Conservation (phyloP, 2,797 vertebrate species). For the Phylloscopus collybita region DNA sequence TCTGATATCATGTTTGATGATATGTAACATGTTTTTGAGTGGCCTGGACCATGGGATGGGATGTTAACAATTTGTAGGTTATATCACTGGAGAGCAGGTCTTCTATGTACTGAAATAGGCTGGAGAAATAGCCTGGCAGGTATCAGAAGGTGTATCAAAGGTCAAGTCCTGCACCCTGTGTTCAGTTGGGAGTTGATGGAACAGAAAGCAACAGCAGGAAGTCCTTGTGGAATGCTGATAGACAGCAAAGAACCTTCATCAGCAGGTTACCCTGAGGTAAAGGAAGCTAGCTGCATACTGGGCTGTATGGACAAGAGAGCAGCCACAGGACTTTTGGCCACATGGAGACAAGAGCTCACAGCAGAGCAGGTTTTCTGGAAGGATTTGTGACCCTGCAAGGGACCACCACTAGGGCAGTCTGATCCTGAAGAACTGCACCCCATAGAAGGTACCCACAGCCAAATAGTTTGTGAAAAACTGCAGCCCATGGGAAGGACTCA, state of each 20-base stretch:
- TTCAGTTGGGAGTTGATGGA: not conserved
- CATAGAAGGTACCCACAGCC: not conserved
- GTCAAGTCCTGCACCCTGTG: not conserved
- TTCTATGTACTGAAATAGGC: not conserved
- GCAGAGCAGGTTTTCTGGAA: not conserved
- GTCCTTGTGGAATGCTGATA: not conserved
- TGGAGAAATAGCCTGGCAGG: not conserved
- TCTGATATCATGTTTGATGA: not conserved
- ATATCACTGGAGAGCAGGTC: not conserved
- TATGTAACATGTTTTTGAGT: not conserved
- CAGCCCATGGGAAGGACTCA: not conserved
- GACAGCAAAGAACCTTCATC: accelerated
- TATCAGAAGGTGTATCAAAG: not conserved
- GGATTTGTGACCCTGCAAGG: not conserved
- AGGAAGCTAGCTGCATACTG: not conserved
- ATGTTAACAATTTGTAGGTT: not conserved
- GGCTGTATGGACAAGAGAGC: not conserved
- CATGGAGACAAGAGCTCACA: accelerated
- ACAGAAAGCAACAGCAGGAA: not conserved
- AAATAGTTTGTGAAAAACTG: not conserved
- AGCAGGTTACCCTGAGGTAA: not conserved
- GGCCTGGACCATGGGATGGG: not conserved
- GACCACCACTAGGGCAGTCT: not conserved
- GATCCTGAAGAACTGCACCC: not conserved
- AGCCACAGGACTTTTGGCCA: not conserved